These are phyloP conservation scores for Trichomycterus rosablanca DNA, from an alignment of 2,113 vertebrate species.

Conservation along the genomic window DNA sequence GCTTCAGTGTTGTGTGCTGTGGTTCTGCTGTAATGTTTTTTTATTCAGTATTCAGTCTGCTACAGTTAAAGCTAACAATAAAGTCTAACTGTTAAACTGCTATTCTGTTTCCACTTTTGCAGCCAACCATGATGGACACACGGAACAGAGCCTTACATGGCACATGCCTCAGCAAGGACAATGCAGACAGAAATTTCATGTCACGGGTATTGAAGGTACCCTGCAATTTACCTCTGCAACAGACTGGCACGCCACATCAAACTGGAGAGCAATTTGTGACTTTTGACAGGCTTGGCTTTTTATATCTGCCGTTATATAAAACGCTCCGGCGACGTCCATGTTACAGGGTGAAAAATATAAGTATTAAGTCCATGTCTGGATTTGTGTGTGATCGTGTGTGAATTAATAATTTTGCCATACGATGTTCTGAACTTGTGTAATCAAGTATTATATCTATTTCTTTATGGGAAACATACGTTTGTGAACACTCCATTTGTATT, in stretches of 20 bases:
- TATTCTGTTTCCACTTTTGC: slow-evolving; percentile 40
- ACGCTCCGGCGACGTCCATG: not conserved
- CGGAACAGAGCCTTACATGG: slow-evolving; percentile 17
- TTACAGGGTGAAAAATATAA: slow-evolving; percentile 14
- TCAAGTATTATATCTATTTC: slow-evolving; percentile 29
- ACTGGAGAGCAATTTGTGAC: not conserved
- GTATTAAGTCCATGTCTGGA: slow-evolving; percentile 1
- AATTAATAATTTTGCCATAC: not conserved
- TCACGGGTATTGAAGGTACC: not conserved
- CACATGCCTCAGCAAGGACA: slow-evolving; percentile 15
- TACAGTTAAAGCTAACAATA: too few species aligned
- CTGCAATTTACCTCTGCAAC: not conserved
- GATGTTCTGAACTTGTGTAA: not conserved
- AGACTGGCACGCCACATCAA: not conserved
- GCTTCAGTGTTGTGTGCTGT: not conserved
- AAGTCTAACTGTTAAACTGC: not conserved
- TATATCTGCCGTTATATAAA: not conserved
- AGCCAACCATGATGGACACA: slow-evolving; percentile 58
- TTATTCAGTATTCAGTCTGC: too few species aligned
- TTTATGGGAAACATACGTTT: not conserved
- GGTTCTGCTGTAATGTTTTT: not conserved
- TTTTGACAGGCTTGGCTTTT: not conserved
- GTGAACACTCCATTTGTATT: slow-evolving; percentile 2
- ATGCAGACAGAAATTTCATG: slow-evolving; percentile 2
- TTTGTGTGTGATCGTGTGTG: too few species aligned